Conservation (phyloP, 2,113 vertebrate species). For the Lota lota region DNA sequence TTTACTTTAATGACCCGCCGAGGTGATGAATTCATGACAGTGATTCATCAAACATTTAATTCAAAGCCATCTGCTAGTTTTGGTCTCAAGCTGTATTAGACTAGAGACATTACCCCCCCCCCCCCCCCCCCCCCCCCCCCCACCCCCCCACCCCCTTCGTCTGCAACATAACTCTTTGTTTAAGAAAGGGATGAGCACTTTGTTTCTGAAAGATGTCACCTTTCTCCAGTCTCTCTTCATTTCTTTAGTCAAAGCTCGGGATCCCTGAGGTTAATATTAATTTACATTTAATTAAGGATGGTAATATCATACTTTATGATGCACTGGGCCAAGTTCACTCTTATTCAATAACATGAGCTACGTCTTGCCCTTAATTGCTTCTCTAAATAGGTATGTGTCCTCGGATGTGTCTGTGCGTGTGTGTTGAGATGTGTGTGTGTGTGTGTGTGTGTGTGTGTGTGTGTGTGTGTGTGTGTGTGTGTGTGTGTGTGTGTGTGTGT, state of each 20-base stretch:
- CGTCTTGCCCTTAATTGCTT: too few species aligned
- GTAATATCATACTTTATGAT: too few species aligned
- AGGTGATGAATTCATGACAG: constrained; percentile 28
- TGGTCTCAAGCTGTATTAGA: constrained; percentile 33
- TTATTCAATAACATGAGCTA: too few species aligned
- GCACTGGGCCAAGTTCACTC: too few species aligned
- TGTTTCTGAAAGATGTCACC: constrained; percentile 22
- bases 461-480: too few species aligned
- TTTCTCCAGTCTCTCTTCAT: constrained; percentile 36
- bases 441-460: too few species aligned
- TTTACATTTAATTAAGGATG: neutral
- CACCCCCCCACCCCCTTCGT: too few species aligned
- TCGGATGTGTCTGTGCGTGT: too few species aligned
- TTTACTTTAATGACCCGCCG: constrained; percentile 31
- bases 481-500: too few species aligned
- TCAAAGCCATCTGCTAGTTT: constrained; percentile 21
- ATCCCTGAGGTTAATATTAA: constrained; percentile 3
- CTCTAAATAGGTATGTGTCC: too few species aligned
- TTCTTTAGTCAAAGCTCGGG: constrained; percentile 31
- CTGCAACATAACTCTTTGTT: constrained; percentile 37
- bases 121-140: too few species aligned
- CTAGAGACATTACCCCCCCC: constrained; percentile 28
- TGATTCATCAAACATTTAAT: constrained; percentile 47
- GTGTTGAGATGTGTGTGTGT: too few species aligned
- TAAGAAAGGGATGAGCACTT: constrained; percentile 29